These are phyloP conservation scores for Drosophila robusta DNA, from an alignment of 2,888 invertebrate genomes.

Conservation along the genomic window DNA sequence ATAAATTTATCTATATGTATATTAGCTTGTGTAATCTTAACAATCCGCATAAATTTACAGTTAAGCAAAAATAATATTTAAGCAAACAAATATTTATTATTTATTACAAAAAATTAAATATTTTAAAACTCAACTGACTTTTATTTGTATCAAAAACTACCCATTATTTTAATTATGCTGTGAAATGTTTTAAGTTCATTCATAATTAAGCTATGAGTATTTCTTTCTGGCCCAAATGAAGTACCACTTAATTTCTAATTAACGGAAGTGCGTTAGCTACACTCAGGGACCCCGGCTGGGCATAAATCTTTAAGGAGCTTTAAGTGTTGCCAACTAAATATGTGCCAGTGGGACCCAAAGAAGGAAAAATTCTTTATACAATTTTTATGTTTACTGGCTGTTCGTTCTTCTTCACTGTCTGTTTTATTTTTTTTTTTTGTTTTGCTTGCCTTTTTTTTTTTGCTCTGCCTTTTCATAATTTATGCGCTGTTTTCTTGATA, in stretches of 20 bases:
- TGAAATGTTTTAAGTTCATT: not conserved
- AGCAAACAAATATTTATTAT: too few relatives aligned
- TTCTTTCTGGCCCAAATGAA: conserved; percentile 35
- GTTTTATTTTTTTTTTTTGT: not conserved
- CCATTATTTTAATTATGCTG: not conserved
- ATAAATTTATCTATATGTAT: too few relatives aligned
- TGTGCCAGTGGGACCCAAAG: conserved; percentile 16
- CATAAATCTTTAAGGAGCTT: conserved; percentile 66
- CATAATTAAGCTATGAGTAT: conserved; percentile 3
- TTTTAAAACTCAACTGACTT: too few relatives aligned
- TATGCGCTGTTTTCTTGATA: conserved; percentile 69
- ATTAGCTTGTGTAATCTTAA: too few relatives aligned
- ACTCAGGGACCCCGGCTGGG: conserved; percentile 10
- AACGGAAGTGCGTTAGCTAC: conserved; percentile 55
- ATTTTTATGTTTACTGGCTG: conserved; percentile 55
- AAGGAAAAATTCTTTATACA: conserved; percentile 41
- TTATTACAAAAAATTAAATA: too few relatives aligned
- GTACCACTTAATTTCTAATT: conserved; percentile 59
- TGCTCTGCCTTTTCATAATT: conserved; percentile 66
- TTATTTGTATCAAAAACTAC: too few relatives aligned
- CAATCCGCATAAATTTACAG: too few relatives aligned
- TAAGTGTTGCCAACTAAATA: conserved; percentile 47
- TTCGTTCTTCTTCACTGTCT: not conserved
- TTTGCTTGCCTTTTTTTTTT: conserved; percentile 3
- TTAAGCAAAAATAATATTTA: too few relatives aligned